Evolutionary conservation across 1,140 invertebrate species (phyloP).

Genomic region (Lycorma delicatula): DNA sequence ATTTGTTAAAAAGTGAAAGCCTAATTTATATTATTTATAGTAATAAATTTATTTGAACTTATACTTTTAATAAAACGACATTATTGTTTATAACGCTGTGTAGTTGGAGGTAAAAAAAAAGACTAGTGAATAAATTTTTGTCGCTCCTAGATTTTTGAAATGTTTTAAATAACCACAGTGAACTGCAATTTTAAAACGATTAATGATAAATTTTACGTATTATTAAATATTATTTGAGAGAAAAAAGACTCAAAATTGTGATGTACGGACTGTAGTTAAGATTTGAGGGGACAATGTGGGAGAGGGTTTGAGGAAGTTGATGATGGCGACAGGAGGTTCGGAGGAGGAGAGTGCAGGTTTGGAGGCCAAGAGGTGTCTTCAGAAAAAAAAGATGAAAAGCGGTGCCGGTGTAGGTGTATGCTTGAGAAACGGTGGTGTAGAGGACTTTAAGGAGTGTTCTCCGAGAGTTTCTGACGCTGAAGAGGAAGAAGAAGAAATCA

Average conservation of each 20-base stretch:
- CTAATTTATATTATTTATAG: too few relatives aligned
- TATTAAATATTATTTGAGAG: slow-evolving; percentile 8
- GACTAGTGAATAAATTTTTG: background rate
- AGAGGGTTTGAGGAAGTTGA: background rate
- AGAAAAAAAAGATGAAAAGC: slow-evolving; percentile 11
- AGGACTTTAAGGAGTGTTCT: background rate
- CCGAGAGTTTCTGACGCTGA: background rate
- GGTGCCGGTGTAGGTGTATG: background rate
- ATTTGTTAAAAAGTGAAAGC: too few relatives aligned
- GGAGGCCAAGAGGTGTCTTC: slow-evolving; percentile 5
- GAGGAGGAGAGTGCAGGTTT: slow-evolving; percentile 6
- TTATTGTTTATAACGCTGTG: too few relatives aligned
- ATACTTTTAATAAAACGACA: too few relatives aligned
- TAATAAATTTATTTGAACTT: too few relatives aligned
- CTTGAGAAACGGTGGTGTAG: slow-evolving; percentile 8
- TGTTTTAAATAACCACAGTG: background rate
- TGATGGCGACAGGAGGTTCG: slow-evolving; percentile 12
- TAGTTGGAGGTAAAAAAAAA: too few relatives aligned
- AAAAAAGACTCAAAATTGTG: background rate
- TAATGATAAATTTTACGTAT: background rate
- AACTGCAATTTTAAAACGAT: background rate
- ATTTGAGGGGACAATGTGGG: background rate
- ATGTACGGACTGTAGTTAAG: background rate
- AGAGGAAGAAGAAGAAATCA: slow-evolving; percentile 51
- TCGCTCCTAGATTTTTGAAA: background rate